Evolutionary conservation across 2,888 invertebrate species (phyloP).

Genomic region (Drosophila mettleri): DNA sequence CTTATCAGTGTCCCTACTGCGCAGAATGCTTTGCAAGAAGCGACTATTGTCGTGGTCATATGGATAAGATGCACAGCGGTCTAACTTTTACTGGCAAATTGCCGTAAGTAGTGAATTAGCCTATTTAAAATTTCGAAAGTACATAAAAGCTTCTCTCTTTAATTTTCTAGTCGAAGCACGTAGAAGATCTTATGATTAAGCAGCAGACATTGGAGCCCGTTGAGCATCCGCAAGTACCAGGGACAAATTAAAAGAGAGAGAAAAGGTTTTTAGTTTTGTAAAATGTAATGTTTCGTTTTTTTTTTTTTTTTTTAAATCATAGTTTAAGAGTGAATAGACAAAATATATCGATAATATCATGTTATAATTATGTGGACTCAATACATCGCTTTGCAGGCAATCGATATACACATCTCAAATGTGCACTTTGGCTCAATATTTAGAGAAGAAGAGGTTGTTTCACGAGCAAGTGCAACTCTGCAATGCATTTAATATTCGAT

Average conservation of each 20-base stretch:
- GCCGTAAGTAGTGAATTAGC: slow-evolving; percentile 9
- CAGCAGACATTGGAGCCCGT: neutral
- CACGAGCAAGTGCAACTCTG: no score
- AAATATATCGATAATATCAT: neutral
- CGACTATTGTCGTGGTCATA: slow-evolving; percentile 30
- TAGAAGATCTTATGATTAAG: neutral
- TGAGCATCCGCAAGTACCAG: neutral
- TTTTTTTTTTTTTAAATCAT: neutral
- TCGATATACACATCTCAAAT: slow-evolving; percentile 17
- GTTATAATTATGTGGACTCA: neutral
- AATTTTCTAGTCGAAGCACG: neutral
- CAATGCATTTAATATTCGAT: neutral
- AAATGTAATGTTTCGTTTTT: no score
- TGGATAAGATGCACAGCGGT: slow-evolving; percentile 14
- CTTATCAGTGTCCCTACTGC: slow-evolving; percentile 35
- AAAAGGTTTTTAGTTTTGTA: neutral
- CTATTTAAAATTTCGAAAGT: no score
- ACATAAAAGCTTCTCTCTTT: no score
- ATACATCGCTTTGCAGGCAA: neutral
- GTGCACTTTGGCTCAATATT: slow-evolving; percentile 4
- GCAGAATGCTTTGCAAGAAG: slow-evolving; percentile 15
- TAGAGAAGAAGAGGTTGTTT: neutral
- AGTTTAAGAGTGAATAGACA: neutral
- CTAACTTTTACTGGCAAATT: slow-evolving; percentile 9
- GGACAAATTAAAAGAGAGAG: neutral